Conservation (phyloP, 2,888 invertebrate species). For the Aquatica leii region DNA sequence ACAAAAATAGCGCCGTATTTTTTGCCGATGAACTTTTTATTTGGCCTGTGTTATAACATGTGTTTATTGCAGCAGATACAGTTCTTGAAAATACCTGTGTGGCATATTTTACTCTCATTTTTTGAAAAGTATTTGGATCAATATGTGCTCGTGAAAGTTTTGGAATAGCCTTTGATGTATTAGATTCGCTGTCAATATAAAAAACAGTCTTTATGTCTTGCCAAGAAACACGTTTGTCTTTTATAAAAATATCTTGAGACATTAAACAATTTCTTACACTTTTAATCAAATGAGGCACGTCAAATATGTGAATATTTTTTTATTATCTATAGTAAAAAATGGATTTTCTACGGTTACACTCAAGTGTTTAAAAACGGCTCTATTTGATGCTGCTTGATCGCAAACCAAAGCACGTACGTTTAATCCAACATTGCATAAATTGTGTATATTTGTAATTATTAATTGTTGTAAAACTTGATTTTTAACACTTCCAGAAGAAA, state of each 20-base stretch:
- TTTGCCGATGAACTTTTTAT: neutral
- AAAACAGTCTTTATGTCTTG: neutral
- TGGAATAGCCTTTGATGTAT: no score
- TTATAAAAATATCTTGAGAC: conserved; percentile 1
- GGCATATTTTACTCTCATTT: conserved; percentile 1
- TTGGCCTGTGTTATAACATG: neutral
- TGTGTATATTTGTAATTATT: neutral
- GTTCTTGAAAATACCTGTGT: neutral
- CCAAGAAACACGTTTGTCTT: conserved; percentile 3
- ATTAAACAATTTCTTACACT: no score
- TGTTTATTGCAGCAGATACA: neutral
- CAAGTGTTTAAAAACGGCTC: neutral
- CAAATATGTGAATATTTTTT: neutral
- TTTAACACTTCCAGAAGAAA: neutral
- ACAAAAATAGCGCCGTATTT: no score
- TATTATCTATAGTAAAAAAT: neutral
- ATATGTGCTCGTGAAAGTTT: no score
- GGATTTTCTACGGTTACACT: conserved; percentile 9
- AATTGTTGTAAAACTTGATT: neutral
- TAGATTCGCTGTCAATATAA: no score
- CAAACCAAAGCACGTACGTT: neutral
- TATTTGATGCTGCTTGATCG: no score
- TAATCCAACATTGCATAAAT: neutral
- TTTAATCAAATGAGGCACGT: conserved; percentile 9
- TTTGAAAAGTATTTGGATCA: neutral